A percentile compares a stretch with the other conserved stretches of the same genome.
phyloP scores from a whole-genome alignment of 2,888 invertebrate genomes.

The Parasteatoda lunata region DNA sequence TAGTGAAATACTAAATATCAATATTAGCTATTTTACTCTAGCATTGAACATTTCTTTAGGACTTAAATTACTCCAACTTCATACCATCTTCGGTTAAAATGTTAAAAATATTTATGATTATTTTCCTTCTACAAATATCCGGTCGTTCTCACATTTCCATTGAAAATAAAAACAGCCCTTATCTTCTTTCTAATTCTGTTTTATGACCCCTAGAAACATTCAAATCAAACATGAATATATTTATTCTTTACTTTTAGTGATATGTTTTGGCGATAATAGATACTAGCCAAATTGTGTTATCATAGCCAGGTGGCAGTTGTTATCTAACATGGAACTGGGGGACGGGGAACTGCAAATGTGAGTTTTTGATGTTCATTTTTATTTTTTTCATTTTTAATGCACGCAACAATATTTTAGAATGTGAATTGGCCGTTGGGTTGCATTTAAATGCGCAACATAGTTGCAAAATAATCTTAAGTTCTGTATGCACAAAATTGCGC shows the following conservation, averaged over 20 bases:
- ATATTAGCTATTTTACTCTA: no score
- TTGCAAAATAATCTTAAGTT: constrained; percentile 41
- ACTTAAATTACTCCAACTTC: no score
- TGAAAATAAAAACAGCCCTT: not conserved
- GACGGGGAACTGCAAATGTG: constrained; percentile 13
- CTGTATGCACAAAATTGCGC: constrained; percentile 6
- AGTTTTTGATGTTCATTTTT: constrained; percentile 11
- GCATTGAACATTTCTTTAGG: no score
- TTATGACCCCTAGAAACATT: constrained; percentile 12
- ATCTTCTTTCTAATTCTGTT: constrained; percentile 23
- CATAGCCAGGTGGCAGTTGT: constrained; percentile 21
- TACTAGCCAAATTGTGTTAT: constrained; percentile 46
- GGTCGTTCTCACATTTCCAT: not conserved
- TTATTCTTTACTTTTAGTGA: constrained; percentile 16
- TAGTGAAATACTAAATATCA: no score
- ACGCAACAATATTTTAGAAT: constrained; percentile 36
- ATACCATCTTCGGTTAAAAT: no score
- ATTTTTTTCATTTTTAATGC: constrained; percentile 18
- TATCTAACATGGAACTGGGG: constrained; percentile 18
- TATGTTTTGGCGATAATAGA: constrained; percentile 26
- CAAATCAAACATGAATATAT: constrained; percentile 12
- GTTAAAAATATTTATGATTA: no score
- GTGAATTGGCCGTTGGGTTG: constrained; percentile 36
- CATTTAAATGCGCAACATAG: constrained; percentile 6
- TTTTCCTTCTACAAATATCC: no score